Base-by-base conservation (phyloP, 1,140 invertebrate genomes). In the Trigoniulus corallinus region DNA sequence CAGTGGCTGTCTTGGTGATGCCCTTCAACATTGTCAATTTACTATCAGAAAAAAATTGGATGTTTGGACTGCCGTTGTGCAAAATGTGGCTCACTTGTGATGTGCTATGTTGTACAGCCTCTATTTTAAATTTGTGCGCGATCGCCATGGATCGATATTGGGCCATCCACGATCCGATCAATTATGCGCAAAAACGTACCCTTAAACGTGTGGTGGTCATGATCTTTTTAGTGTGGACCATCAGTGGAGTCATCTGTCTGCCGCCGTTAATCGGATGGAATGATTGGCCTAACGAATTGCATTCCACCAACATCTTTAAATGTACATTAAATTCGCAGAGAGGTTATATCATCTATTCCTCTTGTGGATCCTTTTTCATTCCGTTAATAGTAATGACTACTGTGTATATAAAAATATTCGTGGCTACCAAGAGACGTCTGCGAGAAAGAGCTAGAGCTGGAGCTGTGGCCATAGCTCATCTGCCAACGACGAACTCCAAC, bases 41-140 rank as follows among this genome's bases (percentile, higher is more conserved):
- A 2, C 79, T 97, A 43, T 72, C 92, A 10, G 85, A 84, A 25
- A 75, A 81, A 62, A n/a, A n/a, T n/a, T 93, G 87, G 88, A 77
- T 86, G 24, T 89, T 92, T 60, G 88, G 88, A 3, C 83, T 86
- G 57, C 81, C 86, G 57, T 72, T 93, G 56, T 96, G 91, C 72
- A 89, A 95, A 64, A 79, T 95, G 65, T 98, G 92, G 92, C 72
- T 97, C 21, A 97, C 93, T 4, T 88, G 88, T 62, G 95, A 98
- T 65, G 87, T 98, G 2, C 76, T 97, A 53, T 94, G 91, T 62
- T 93, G 89, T 66, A 98, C 94, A 1, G 92, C 76, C 0, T 76
- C 74, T 3, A 78, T 78, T 48, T 62, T 78, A 23, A 76, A 76
- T 56, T 58, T 77, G 20, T 75, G 74, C 53, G 70, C 72, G 7